phyloP scores from a whole-genome alignment of 2,113 vertebrate species.

The Bos javanicus region DNA sequence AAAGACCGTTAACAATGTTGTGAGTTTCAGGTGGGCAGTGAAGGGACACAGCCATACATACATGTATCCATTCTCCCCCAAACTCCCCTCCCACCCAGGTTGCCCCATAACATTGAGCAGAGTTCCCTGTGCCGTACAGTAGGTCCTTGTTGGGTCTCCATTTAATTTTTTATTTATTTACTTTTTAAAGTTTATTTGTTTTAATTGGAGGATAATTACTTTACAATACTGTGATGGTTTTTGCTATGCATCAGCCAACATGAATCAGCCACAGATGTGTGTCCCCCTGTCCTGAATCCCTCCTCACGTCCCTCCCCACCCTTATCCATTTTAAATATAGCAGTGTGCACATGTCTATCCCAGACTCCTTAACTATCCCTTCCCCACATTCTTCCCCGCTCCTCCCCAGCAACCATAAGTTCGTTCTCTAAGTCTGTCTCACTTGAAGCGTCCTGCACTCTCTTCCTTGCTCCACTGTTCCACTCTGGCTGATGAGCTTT shows the following conservation, averaged over 20 bases:
- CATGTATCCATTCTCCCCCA: background rate
- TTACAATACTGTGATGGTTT: background rate
- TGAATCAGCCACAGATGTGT: background rate
- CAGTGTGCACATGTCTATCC: background rate
- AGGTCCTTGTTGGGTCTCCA: background rate
- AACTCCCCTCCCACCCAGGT: background rate
- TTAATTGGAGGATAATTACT: background rate
- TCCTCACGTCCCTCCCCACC: background rate
- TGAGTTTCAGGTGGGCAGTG: background rate
- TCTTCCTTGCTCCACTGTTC: background rate
- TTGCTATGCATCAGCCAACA: background rate
- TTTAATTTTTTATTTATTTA: background rate
- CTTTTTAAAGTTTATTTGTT: background rate
- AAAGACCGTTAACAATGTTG: background rate
- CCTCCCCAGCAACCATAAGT: background rate
- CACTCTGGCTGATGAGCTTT: background rate
- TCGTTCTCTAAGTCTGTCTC: background rate
- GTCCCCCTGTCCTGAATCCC: background rate
- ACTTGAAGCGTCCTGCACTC: background rate
- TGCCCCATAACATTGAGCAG: background rate
- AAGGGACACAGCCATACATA: background rate
- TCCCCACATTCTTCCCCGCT: background rate
- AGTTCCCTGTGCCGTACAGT: background rate
- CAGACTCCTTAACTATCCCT: background rate
- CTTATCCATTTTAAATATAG: background rate